Evolutionary conservation across 2,113 vertebrate species (phyloP).

Genomic region (Columba janthina): DNA sequence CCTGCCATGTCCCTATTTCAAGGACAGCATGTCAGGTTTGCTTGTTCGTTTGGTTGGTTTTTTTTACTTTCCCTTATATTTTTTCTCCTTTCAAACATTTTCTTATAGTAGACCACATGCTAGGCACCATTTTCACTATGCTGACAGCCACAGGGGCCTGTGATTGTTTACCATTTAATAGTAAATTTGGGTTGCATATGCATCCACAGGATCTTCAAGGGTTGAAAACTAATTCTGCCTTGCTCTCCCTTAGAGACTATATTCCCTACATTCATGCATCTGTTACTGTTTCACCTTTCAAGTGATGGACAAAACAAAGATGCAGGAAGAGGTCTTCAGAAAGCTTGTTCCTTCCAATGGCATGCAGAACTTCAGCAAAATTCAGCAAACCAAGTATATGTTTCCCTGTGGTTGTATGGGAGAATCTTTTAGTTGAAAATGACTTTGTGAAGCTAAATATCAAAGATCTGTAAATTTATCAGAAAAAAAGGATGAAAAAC

Average conservation of each 20-base stretch:
- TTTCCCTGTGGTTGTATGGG: neutral
- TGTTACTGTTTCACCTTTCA: neutral
- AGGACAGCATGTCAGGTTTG: neutral
- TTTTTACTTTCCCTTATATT: neutral
- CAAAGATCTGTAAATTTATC: neutral
- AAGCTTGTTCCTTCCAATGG: neutral
- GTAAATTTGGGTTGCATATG: neutral
- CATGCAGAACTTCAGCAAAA: neutral
- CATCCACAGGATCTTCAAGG: neutral
- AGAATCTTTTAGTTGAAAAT: neutral
- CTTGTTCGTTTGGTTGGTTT: neutral
- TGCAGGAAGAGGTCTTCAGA: neutral
- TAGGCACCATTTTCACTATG: neutral
- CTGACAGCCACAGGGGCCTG: neutral
- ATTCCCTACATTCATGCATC: neutral
- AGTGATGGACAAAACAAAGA: neutral
- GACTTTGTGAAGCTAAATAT: neutral
- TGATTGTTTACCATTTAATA: neutral
- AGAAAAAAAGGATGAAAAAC: neutral
- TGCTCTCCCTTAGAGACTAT: neutral
- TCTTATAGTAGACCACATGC: neutral
- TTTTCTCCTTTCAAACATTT: neutral
- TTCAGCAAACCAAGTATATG: neutral
- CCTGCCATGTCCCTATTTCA: rapidly evolving
- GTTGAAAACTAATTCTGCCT: neutral